These are phyloP conservation scores for Aspiorhynchus laticeps DNA, from an alignment of 2,113 vertebrate genomes.

Conservation along the genomic window DNA sequence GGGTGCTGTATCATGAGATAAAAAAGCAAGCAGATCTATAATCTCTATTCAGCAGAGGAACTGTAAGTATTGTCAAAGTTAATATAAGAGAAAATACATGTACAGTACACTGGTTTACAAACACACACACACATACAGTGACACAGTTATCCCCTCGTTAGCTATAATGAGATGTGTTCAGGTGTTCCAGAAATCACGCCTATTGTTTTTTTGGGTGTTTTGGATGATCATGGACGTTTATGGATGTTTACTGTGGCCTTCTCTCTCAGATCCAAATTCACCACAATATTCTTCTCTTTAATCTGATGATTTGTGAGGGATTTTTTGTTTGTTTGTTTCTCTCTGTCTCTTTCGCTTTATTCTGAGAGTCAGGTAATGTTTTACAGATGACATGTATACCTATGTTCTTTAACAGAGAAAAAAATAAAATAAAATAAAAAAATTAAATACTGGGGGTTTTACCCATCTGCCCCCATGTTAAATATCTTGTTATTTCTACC, in stretches of 20 bases:
- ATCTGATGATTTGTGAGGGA: background rate
- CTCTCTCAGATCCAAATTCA: background rate
- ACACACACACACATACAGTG: conserved; percentile 72
- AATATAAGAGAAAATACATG: conserved; percentile 10
- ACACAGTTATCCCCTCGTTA: conserved; percentile 78
- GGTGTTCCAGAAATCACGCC: background rate
- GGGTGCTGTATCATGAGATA: background rate
- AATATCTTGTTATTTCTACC: background rate
- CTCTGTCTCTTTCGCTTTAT: background rate
- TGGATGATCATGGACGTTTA: background rate
- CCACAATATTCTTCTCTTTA: conserved; percentile 12
- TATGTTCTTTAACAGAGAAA: background rate
- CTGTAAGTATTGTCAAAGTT: background rate
- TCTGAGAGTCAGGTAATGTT: background rate
- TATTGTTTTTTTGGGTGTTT: conserved; percentile 5
- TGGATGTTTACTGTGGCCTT: conserved; percentile 5
- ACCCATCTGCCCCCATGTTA: background rate
- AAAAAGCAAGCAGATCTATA: background rate
- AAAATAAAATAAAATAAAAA: background rate
- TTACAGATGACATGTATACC: background rate
- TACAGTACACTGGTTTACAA: background rate
- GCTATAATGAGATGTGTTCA: conserved; percentile 79
- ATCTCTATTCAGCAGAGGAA: background rate
- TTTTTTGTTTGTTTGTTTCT: background rate
- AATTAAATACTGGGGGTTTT: background rate